A percentile compares a stretch with the other conserved stretches of the same genome.
phyloP scores from a whole-genome alignment of 2,797 vertebrate genomes.

The Lerista edwardsae region DNA sequence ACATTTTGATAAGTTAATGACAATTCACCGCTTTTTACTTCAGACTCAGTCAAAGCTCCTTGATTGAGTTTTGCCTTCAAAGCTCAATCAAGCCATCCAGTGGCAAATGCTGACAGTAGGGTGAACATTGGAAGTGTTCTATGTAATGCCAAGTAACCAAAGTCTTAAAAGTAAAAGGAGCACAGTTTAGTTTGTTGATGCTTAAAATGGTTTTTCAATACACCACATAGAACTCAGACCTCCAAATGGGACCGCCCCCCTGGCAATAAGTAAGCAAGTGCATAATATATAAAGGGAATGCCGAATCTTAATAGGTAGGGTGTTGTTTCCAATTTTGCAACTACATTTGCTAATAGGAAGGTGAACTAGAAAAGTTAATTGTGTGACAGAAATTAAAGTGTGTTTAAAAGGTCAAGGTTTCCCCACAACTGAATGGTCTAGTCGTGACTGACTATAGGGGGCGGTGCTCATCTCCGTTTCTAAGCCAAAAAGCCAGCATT shows the following conservation, averaged over 20 bases:
- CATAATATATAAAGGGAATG: slow-evolving; percentile 44
- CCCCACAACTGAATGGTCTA: no score
- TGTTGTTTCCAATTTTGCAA: slow-evolving; percentile 64
- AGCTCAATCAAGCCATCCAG: slow-evolving; percentile 41
- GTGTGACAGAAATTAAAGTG: slow-evolving; percentile 69
- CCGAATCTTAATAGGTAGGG: slow-evolving; percentile 60
- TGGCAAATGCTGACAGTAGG: slow-evolving; percentile 62
- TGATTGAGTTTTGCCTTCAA: slow-evolving; percentile 59
- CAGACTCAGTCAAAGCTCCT: slow-evolving; percentile 52
- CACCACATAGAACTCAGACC: slow-evolving; percentile 32
- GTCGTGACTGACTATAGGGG: no score
- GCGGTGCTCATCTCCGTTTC: no score
- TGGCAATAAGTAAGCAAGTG: slow-evolving; percentile 23
- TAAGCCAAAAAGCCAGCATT: no score
- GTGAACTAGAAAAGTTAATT: slow-evolving; percentile 68
- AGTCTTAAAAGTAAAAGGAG: slow-evolving; percentile 42
- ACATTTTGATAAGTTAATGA: slow-evolving; percentile 73
- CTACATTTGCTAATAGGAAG: slow-evolving; percentile 68
- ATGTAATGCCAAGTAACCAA: no score
- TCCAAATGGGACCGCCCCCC: no score
- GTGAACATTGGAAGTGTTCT: slow-evolving; percentile 50
- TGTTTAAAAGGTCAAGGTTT: no score
- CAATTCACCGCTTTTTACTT: slow-evolving; percentile 63
- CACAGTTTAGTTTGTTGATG: slow-evolving; percentile 42
- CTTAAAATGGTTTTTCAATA: slow-evolving; percentile 61